Evolutionary conservation across 1,140 invertebrate genomes (phyloP).

Genomic region (Heliconius himera): DNA sequence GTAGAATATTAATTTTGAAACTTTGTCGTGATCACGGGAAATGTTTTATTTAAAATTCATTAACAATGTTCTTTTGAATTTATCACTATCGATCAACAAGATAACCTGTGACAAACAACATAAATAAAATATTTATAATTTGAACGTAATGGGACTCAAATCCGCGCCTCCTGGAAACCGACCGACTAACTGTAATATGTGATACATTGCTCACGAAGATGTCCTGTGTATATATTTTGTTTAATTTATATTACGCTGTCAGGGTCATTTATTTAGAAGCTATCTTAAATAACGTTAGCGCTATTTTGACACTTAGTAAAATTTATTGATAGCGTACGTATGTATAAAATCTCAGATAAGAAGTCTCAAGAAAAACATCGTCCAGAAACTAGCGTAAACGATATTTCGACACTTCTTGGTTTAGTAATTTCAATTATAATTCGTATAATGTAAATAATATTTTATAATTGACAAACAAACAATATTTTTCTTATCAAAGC

Average conservation of each 20-base stretch:
- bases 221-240: too few relatives aligned
- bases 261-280: not conserved
- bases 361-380: not conserved
- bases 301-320: not conserved
- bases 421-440: not conserved
- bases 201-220: too few relatives aligned
- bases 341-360: not conserved
- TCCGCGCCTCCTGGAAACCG: too few relatives aligned
- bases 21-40: constrained; percentile 25
- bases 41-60: constrained; percentile 28
- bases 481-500: too few relatives aligned
- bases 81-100: not conserved
- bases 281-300: not conserved
- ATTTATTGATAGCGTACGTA: not conserved
- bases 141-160: too few relatives aligned
- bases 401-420: too few relatives aligned
- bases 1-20: constrained; percentile 1
- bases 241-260: not conserved
- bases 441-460: too few relatives aligned
- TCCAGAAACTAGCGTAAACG: not conserved
- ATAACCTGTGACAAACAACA: not conserved
- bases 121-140: too few relatives aligned
- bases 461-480: too few relatives aligned
- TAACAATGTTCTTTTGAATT: constrained; percentile 7
- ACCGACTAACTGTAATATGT: too few relatives aligned